Evolutionary conservation across 1,140 invertebrate species (phyloP), one percentile per base, ranked within the genome.

Genomic region (Lordiphosa mommai): DNA sequence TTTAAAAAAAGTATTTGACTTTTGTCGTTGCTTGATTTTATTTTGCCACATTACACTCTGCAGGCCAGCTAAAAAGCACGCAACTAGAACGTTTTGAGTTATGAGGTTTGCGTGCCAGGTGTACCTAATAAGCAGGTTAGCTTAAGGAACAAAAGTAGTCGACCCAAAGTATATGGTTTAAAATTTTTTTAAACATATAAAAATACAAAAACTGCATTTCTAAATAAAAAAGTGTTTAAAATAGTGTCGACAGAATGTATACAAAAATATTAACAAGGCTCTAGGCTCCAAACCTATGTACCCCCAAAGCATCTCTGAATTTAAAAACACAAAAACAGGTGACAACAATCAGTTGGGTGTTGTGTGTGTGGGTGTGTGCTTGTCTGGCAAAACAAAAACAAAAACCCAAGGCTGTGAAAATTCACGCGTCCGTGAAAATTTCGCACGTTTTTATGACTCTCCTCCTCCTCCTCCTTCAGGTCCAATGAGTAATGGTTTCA

Each of bases 391-490:
- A 80, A 76, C 65, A 80, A 67, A 63, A 82, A 72, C 76, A 77
- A 58, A 23, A 82, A 33, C 37, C 48, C 57, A 53, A 40, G 30
- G 63, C 77, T 84, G 77, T 84, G 72, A 84, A 84, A 84, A 69
- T 77, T 77, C 63, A 77, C 72, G 63, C 71, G 58, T 17, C 58
- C 61, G 56, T 72, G 59, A 74, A 88, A 88, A 86, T 88, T 88
- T 88, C 82, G 86, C 86, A 88, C 86, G 86, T 88, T 86, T 87
- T 87, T 86, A 66, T 67, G 52, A 57, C 55, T 43, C 16, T 29
- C 9, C 13, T 34, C 53, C 8, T 7, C 2, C 12, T n/a, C 2
- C 38, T 44, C 20, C 37, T 4, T 30, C 23, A 7, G 13, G 9
- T 17, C 34, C 56, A 36, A 29, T 71, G 70, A 67, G 51, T 63